Percentiles rank a stretch among this genome's conserved stretches.
Evolutionary conservation across 2,797 vertebrate species (phyloP).

Genomic region (Diglossa cyanea): DNA sequence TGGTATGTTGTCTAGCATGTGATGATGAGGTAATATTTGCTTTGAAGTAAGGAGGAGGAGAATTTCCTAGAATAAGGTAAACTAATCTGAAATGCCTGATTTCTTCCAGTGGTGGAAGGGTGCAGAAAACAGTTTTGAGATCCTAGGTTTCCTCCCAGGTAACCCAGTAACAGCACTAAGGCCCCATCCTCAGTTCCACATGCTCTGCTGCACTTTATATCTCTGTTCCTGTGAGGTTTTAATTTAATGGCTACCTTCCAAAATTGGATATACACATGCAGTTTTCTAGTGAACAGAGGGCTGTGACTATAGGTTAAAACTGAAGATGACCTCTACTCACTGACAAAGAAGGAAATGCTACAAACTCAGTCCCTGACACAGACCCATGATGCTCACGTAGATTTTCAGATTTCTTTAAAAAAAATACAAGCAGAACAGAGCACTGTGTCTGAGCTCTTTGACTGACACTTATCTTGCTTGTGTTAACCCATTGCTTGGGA

Average conservation of each 20-base stretch:
- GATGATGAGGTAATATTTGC: background rate
- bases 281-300: background rate
- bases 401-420: background rate
- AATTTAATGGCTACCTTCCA: background rate
- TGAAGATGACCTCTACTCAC: background rate
- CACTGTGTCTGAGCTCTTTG: background rate
- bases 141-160: background rate
- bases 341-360: background rate
- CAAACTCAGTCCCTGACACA: background rate
- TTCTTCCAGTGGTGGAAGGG: background rate
- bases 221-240: background rate
- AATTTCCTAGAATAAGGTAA: background rate
- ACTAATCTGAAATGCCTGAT: background rate
- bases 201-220: background rate
- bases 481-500: background rate
- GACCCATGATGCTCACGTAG: background rate
- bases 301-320: background rate
- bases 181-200: background rate
- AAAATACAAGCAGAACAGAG: background rate
- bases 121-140: background rate
- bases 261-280: background rate
- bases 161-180: background rate
- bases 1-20: constrained; percentile 18
- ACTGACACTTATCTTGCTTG: background rate
- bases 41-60: background rate